Conservation (phyloP, 2,888 invertebrate species). For the Phytoseiulus persimilis region DNA sequence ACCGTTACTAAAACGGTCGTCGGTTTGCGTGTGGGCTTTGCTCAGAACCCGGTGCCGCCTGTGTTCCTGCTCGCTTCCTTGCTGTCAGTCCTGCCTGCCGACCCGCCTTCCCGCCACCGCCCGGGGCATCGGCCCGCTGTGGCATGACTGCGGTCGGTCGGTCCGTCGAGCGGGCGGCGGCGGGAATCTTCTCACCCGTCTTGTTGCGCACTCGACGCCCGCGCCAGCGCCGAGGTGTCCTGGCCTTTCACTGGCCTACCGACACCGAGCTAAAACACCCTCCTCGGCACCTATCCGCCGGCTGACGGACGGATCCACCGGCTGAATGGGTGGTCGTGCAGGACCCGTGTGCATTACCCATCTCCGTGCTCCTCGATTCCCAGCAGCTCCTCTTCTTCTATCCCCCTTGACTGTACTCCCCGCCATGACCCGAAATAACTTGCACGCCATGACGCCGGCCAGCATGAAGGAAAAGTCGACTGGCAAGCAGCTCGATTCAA, state of each 20-base stretch:
- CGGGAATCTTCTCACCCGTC: not conserved
- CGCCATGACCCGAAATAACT: not conserved
- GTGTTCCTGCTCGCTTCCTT: not conserved
- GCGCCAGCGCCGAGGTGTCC: not conserved
- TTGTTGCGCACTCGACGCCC: conserved; percentile 5
- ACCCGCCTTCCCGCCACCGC: not conserved
- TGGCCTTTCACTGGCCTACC: not conserved
- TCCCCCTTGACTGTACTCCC: not conserved
- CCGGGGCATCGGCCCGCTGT: not conserved
- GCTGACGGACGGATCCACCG: not conserved
- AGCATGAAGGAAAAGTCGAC: not conserved
- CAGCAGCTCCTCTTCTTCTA: not conserved
- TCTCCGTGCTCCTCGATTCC: not conserved
- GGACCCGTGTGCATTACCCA: not conserved
- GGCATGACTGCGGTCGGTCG: conserved; percentile 5
- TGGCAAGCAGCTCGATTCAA: not conserved
- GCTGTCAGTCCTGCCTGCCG: not conserved
- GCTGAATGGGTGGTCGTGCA: no score
- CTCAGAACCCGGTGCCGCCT: not conserved
- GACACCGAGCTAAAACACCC: not conserved
- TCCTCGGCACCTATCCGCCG: not conserved
- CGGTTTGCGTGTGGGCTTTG: conserved; percentile 31
- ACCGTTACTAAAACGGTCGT: conserved; percentile 37
- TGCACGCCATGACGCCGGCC: not conserved
- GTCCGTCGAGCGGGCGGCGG: not conserved